Conservation (phyloP, 1,140 invertebrate genomes). For the Chrysomallon squamiferum region DNA sequence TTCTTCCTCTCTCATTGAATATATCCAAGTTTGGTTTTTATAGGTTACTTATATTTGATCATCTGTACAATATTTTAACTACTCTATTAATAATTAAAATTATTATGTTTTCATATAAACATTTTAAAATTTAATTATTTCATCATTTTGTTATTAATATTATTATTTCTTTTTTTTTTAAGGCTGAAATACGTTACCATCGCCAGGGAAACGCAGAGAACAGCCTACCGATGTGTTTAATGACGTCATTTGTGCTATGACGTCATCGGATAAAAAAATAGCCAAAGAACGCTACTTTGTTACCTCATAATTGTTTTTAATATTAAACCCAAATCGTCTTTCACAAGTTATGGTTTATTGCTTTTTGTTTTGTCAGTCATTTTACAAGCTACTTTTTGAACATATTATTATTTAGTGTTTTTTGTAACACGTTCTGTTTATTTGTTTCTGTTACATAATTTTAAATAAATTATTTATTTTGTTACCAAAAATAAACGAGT, state of each 20-base stretch:
- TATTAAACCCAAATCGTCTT: no score
- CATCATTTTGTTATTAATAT: no score
- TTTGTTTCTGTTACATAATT: conserved; percentile 5
- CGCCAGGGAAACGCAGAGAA: conserved; percentile 27
- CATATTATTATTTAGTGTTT: not conserved
- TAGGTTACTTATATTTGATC: no score
- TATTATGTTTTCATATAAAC: no score
- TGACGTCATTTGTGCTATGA: conserved; percentile 3
- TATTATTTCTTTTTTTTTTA: conserved; percentile 21
- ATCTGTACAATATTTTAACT: not conserved
- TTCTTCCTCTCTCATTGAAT: no score
- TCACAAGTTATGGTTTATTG: conserved; percentile 4
- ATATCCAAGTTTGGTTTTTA: no score
- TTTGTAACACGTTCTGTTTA: conserved; percentile 3
- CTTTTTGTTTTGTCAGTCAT: conserved; percentile 15
- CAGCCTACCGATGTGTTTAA: conserved; percentile 34
- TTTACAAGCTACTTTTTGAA: conserved; percentile 6
- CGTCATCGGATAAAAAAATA: not conserved
- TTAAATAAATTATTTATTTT: conserved; percentile 1
- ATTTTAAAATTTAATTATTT: no score
- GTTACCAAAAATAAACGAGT: not conserved
- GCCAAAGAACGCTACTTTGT: not conserved
- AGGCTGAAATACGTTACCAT: conserved; percentile 37
- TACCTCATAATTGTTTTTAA: not conserved
- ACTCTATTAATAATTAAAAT: no score